Percentiles rank a stretch among this genome's conserved stretches.
Conservation (phyloP, 2,888 invertebrate genomes). For the Heliconius erato region DNA sequence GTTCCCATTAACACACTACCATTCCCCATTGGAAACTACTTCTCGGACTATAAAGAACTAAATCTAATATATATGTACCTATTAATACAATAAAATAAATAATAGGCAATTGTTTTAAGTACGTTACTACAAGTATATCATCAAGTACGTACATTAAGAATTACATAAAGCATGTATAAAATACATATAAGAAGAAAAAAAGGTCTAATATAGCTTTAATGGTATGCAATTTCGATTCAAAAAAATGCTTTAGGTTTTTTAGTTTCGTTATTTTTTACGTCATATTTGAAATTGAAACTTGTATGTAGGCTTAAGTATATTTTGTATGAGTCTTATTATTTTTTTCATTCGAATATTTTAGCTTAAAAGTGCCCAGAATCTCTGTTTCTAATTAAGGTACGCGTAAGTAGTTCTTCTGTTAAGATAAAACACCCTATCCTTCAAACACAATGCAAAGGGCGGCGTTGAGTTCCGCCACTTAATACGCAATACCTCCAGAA, state of each 20-base stretch:
- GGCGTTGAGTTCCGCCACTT: no score
- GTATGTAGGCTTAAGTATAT: no score
- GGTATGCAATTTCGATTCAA: slow-evolving; percentile 12
- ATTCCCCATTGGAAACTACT: background rate
- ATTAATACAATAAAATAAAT: background rate
- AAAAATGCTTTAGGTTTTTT: background rate
- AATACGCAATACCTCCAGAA: no score
- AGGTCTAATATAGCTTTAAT: background rate
- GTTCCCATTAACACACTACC: no score
- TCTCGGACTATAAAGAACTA: background rate
- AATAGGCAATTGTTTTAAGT: slow-evolving; percentile 17
- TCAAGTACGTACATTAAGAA: slow-evolving; percentile 10
- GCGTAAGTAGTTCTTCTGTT: background rate
- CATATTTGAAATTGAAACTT: no score
- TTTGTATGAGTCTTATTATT: no score
- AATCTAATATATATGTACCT: background rate
- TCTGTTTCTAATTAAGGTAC: background rate
- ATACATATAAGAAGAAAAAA: background rate
- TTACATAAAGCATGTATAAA: slow-evolving; percentile 6
- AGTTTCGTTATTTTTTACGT: no score
- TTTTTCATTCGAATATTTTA: no score
- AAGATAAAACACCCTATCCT: background rate
- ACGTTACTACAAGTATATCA: slow-evolving; percentile 28
- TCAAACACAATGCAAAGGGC: no score
- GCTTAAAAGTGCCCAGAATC: background rate